Evolutionary conservation across 30 jellyfish, hydroid and myxozoan species (phyloP).

Genomic region (Rhopilema esculentum): DNA sequence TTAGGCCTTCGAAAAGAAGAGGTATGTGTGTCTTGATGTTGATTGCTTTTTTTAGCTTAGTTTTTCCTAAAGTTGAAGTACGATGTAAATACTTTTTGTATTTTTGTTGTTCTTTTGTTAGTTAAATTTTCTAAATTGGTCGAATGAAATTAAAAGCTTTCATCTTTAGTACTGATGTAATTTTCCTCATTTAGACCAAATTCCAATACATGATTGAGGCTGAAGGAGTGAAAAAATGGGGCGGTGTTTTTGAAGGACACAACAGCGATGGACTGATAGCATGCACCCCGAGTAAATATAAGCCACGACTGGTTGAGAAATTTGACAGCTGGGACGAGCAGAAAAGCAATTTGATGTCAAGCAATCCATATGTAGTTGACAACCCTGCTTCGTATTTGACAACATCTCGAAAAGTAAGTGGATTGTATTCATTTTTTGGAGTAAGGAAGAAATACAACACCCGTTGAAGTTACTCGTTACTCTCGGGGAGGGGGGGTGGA

Average conservation of each 20-base stretch:
- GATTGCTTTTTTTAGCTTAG: not conserved
- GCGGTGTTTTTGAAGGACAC: constrained; percentile 85
- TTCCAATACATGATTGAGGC: constrained; percentile 94
- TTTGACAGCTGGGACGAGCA: constrained; percentile 84
- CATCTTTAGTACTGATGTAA: too few species aligned
- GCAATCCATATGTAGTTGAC: constrained; percentile 51
- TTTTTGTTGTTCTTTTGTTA: too few species aligned
- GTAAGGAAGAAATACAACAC: too few species aligned
- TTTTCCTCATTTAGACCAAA: not conserved
- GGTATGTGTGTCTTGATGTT: constrained; percentile 15
- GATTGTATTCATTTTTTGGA: not conserved
- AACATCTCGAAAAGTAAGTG: constrained; percentile 62
- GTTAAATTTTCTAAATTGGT: too few species aligned
- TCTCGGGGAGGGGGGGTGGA: too few species aligned
- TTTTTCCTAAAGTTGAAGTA: not conserved
- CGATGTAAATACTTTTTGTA: not conserved
- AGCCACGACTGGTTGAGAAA: constrained; percentile 71
- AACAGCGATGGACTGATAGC: constrained; percentile 36
- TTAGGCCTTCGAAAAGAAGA: constrained; percentile 30
- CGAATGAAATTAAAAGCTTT: too few species aligned
- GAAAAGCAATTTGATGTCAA: constrained; percentile 56
- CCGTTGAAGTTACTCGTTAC: too few species aligned
- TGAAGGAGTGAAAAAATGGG: constrained; percentile 68
- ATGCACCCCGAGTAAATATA: constrained; percentile 42
- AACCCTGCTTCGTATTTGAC: constrained; percentile 59